These are phyloP conservation scores for Leucania comma DNA, from an alignment of 2,888 invertebrate genomes.

Conservation along the genomic window DNA sequence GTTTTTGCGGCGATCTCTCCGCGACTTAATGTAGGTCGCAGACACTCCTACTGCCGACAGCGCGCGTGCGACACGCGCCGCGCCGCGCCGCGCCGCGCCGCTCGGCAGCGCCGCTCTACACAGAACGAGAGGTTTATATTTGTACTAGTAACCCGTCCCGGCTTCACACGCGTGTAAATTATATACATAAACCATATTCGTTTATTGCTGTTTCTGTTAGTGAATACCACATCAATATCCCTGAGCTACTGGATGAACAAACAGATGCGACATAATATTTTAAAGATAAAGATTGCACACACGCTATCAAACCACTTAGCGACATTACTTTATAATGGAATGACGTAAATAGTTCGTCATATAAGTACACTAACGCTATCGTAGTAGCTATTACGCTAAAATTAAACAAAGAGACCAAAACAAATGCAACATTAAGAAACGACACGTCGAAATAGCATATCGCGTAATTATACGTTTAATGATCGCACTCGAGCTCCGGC, in stretches of 20 bases:
- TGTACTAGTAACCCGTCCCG: too few species aligned
- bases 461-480: conserved; percentile 28
- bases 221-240: too few species aligned
- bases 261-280: too few species aligned
- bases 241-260: too few species aligned
- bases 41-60: conserved; percentile 11
- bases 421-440: conserved; percentile 16
- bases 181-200: too few species aligned
- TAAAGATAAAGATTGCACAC: conserved; percentile 1
- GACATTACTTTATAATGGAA: background rate
- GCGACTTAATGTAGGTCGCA: conserved; percentile 51
- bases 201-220: too few species aligned
- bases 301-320: background rate
- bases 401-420: background rate
- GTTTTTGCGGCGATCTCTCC: conserved; percentile 54
- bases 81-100: background rate
- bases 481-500: conserved; percentile 42
- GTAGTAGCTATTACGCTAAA: too few species aligned
- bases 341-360: background rate
- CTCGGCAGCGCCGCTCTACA: background rate
- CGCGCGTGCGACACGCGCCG: too few species aligned
- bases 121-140: conserved; percentile 27
- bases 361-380: background rate
- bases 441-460: conserved; percentile 6
- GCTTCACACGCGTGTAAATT: too few species aligned